Conservation (phyloP, 1,140 invertebrate genomes). For the Acromyrmex echinatior region DNA sequence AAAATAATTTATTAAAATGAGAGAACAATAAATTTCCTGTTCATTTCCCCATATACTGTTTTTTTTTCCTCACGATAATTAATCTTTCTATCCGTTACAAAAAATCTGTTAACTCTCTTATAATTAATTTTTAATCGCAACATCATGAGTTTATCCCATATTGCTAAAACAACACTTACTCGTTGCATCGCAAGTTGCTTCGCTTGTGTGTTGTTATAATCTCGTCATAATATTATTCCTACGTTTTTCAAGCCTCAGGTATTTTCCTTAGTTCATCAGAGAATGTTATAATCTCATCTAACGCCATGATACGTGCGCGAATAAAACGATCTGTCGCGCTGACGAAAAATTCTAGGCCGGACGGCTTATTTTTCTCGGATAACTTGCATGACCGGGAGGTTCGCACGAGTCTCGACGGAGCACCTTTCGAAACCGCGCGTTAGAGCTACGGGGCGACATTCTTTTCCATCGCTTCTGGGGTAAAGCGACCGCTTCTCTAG, state of each 20-base stretch:
- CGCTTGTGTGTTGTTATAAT: conserved; percentile 25
- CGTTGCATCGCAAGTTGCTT: conserved; percentile 6
- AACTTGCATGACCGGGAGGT: conserved; percentile 39
- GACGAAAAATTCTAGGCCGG: conserved; percentile 29
- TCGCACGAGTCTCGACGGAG: conserved; percentile 13
- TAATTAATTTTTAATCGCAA: background rate
- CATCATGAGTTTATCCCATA: conserved; percentile 1
- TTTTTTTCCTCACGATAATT: background rate
- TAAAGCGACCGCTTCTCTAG: conserved; percentile 70
- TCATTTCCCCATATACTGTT: background rate
- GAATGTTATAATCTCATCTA: conserved; percentile 26
- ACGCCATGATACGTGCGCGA: background rate
- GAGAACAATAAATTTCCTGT: background rate
- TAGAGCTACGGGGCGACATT: conserved; percentile 71
- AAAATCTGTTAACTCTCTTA: background rate
- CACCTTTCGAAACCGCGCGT: conserved; percentile 67
- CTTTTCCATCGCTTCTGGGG: conserved; percentile 74
- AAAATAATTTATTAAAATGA: background rate
- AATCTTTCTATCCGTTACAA: background rate
- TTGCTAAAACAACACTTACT: conserved; percentile 24
- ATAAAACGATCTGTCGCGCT: background rate
- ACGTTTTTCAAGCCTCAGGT: conserved; percentile 14
- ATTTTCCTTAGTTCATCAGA: conserved; percentile 28
- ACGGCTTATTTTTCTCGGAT: conserved; percentile 53
- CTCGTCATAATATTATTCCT: conserved; percentile 53